These are phyloP conservation scores for Leptopilina myrica DNA, from an alignment of 2,888 invertebrate genomes.

Conservation along the genomic window DNA sequence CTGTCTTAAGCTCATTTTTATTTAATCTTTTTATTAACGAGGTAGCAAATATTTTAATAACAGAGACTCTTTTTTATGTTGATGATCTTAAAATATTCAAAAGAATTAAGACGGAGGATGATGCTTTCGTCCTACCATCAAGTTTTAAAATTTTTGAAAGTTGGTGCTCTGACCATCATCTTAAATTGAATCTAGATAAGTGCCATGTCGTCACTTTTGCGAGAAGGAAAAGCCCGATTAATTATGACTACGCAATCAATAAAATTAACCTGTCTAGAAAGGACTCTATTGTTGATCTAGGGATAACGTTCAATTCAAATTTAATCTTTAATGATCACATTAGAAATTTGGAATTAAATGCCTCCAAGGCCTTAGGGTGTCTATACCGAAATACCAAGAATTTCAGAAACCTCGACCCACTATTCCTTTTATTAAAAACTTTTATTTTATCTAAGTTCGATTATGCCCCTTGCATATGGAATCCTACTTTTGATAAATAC, in stretches of 20 bases:
- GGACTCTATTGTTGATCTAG: background rate
- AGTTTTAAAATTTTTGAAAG: background rate
- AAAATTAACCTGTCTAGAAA: background rate
- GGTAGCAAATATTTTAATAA: no score
- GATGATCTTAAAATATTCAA: no score
- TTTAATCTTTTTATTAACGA: no score
- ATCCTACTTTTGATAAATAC: no score
- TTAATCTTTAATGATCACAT: background rate
- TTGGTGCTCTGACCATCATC: background rate
- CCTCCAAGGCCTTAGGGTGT: background rate
- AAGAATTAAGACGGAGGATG: background rate
- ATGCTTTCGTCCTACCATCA: background rate
- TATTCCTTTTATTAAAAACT: no score
- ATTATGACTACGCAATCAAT: background rate
- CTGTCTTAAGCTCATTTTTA: no score
- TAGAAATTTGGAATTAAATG: background rate
- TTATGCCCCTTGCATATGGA: no score
- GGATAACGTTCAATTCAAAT: background rate
- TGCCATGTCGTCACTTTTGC: background rate
- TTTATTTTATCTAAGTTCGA: no score
- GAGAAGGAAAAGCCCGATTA: background rate
- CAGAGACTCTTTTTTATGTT: no score
- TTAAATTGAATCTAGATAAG: background rate
- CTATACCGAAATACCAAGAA: background rate
- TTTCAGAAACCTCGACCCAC: no score